Base-by-base conservation (phyloP, 2,113 vertebrate genomes). In the Alexandromys fortis region DNA sequence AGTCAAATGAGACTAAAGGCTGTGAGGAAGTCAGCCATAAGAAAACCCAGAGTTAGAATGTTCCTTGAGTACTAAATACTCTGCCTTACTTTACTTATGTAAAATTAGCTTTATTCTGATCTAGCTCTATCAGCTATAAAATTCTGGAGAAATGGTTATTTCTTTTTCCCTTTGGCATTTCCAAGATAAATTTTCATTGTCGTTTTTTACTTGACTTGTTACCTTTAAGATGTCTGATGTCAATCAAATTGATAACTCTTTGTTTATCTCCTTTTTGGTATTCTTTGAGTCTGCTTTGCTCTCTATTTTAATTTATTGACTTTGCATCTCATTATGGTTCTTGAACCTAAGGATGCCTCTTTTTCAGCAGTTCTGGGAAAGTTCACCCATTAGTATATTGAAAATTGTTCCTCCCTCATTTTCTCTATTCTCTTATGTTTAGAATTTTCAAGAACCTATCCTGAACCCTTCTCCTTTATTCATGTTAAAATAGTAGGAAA, bases 301-400 rank as follows among this genome's bases (percentile, higher is more conserved):
- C 55, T 49, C 30, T 93, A 70, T 52, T 94, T 81, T 96, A 70
- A 91, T 93, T 42, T 85, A 72, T n/a, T 96, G 45, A 86, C n/a
- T 55, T 92, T 72, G 33, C 7, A 91, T 42, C 5, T 82, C 28
- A 86, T 77, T 91, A 82, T 89, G 3, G 33, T 38, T 85, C 67
- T 52, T 81, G 8, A 95, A 93, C 28, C n/a, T 92, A 86, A 82
- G 28, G 26, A 89, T 96, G 1, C 24, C 70, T 75, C 35, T 93
- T 72, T 91, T 89, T 86, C 19, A 88, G 14, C 21, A 96, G n/a
- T 89, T 97, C 38, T 58, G 45, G 49, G 52, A 96, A 81, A 79
- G n/a, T 58, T 86, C 47, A 52, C 79, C 35, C 28, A 55, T 68
- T 92, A 45, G 49, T n/a, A 58, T 55, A 38, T 90, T 70, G 42